Evolutionary conservation across 2,113 vertebrate genomes (phyloP), one percentile per base, ranked within the genome.

Genomic region (Hucho hucho): DNA sequence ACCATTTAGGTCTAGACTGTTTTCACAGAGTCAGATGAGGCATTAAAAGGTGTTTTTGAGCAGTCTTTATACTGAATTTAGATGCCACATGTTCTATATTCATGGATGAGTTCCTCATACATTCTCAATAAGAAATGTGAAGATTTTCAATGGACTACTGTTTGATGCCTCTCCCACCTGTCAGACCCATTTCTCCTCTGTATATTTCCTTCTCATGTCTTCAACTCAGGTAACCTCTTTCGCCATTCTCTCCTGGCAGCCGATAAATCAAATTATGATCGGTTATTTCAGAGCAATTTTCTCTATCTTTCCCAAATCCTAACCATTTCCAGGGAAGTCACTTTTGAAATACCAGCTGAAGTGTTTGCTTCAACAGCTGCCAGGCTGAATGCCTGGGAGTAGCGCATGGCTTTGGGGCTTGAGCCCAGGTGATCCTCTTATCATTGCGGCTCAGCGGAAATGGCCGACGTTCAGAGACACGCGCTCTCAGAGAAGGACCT

Each of bases 191-290:
- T 77, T 63, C 73, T 80, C 13, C 11, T 43, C 18, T 53, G 9
- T 29, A 29, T 64, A 81, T 88, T 85, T 58, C 88, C 70, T 69
- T 79, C 78, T 75, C 81, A 80, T 67, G 74, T 84, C 81, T 66
- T 47, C 79, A 78, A 81, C 77, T 71, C 76, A 78, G 24, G 46
- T 58, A 72, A 79, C 81, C 75, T 66, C 67, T 61, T 43, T 3
- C 37, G 9, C 68, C 73, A 73, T 46, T 72, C 18, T 22, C 26
- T 78, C 37, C 79, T 84, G 83, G 84, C 86, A 85, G 78, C 73
- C 37, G 81, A 90, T 90, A 79, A 88, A 84, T 85, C 79, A 49
- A 70, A 79, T 78, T 81, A 83, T 78, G 82, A 87, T 81, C 76
- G 72, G 46, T 83, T 84, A 76, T 90, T 91, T 83, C 69, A 37